Evolutionary conservation across 2,888 invertebrate genomes (phyloP).

Genomic region (Matsumyia berberina): DNA sequence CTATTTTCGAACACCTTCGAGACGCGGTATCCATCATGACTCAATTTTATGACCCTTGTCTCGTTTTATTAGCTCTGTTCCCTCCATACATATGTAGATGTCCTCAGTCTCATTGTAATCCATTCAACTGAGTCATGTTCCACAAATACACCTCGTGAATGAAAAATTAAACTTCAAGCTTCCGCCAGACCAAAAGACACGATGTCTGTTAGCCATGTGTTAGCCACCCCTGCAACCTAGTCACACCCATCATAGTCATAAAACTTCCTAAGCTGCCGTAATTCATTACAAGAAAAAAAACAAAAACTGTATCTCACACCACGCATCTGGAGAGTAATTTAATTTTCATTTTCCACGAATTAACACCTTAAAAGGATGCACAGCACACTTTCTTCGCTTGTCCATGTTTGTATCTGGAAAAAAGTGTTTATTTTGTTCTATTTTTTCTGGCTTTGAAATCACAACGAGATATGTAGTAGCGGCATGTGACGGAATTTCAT

Average conservation of each 20-base stretch:
- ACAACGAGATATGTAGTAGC: constrained; percentile 34
- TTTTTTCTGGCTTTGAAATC: constrained; percentile 45
- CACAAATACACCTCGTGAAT: constrained; percentile 16
- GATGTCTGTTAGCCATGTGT: constrained; percentile 59
- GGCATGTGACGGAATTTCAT: constrained; percentile 21
- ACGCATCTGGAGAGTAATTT: constrained; percentile 38
- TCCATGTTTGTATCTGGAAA: constrained; percentile 39
- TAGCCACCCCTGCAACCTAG: constrained; percentile 14
- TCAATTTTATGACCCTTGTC: too few relatives aligned
- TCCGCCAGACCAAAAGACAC: constrained; percentile 16
- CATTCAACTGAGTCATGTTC: constrained; percentile 44
- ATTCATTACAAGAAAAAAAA: constrained; percentile 42
- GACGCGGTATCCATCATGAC: too few relatives aligned
- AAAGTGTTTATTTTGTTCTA: constrained; percentile 30
- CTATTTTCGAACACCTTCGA: too few relatives aligned
- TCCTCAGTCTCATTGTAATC: too few relatives aligned
- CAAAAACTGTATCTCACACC: constrained; percentile 1
- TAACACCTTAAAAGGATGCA: constrained; percentile 58
- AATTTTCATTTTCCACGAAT: constrained; percentile 25
- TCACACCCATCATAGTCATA: constrained; percentile 25
- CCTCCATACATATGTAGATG: neutral
- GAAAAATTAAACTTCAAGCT: constrained; percentile 6
- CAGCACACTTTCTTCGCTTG: constrained; percentile 50
- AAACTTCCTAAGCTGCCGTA: constrained; percentile 30
- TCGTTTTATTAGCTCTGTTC: neutral